Evolutionary conservation across 2,888 invertebrate species (phyloP).

Genomic region (Pomacea canaliculata): DNA sequence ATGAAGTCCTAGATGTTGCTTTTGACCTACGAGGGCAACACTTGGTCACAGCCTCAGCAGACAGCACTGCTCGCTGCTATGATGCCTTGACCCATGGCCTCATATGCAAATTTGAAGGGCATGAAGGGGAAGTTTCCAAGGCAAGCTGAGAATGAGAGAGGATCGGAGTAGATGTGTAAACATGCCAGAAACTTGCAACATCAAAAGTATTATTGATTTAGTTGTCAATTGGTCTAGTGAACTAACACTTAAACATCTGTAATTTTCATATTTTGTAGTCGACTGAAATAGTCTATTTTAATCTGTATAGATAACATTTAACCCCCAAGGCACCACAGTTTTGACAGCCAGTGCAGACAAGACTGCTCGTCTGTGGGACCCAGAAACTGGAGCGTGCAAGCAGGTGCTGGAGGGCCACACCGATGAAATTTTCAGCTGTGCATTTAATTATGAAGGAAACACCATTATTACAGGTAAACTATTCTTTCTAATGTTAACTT

Average conservation of each 20-base stretch:
- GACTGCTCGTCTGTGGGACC: conserved; percentile 82
- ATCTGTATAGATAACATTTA: conserved; percentile 79
- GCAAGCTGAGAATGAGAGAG: conserved; percentile 39
- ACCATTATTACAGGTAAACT: conserved; percentile 77
- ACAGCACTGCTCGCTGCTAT: conserved; percentile 82
- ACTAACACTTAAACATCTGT: too few relatives aligned
- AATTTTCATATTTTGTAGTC: too few relatives aligned
- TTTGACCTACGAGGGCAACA: conserved; percentile 82
- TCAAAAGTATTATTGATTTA: too few relatives aligned
- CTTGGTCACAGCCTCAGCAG: conserved; percentile 82
- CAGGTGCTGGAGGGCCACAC: conserved; percentile 83
- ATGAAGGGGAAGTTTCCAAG: conserved; percentile 70
- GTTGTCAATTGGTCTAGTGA: too few relatives aligned
- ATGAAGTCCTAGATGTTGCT: conserved; percentile 79
- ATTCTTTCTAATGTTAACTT: not conserved
- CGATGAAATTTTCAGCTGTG: conserved; percentile 86
- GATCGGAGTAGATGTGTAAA: too few relatives aligned
- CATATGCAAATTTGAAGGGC: conserved; percentile 66
- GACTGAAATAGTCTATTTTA: not conserved
- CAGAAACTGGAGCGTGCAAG: conserved; percentile 78
- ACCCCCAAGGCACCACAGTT: conserved; percentile 81
- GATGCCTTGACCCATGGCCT: conserved; percentile 72
- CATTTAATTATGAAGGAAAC: conserved; percentile 84
- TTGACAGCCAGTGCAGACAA: conserved; percentile 84
- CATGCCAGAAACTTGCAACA: too few relatives aligned